Percentiles rank a stretch among this genome's conserved stretches.
phyloP scores from a whole-genome alignment of 2,113 vertebrate species.

The Nothoprocta perdicaria region DNA sequence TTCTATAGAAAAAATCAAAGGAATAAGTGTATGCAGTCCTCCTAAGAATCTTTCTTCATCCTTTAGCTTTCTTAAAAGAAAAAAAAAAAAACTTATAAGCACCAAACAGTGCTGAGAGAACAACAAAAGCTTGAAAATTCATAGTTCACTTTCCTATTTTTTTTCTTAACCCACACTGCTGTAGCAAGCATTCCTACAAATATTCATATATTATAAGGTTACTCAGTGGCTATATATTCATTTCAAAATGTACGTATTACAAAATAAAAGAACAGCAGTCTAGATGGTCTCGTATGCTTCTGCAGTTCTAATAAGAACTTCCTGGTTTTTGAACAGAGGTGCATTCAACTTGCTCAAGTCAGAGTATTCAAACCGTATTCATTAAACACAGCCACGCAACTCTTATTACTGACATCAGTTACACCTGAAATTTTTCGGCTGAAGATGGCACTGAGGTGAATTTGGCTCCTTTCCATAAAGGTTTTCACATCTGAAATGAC shows the following conservation, averaged over 20 bases:
- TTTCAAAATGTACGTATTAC: neutral
- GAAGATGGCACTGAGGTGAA: neutral
- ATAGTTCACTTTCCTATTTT: neutral
- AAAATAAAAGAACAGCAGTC: neutral
- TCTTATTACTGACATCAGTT: neutral
- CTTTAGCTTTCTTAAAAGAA: neutral
- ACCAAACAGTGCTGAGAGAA: neutral
- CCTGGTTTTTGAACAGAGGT: neutral
- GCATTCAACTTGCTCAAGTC: neutral
- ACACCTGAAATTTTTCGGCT: neutral
- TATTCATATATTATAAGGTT: neutral
- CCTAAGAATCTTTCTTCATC: conserved; percentile 13
- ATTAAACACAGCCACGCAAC: neutral
- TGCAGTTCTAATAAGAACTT: neutral
- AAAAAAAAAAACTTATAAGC: neutral
- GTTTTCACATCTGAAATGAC: conserved; percentile 24
- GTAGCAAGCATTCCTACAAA: neutral
- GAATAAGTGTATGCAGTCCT: conserved; percentile 26
- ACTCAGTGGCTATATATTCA: neutral
- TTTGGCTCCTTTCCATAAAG: neutral
- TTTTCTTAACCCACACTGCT: neutral
- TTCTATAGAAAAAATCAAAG: conserved; percentile 47
- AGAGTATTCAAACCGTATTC: neutral
- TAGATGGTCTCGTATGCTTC: neutral
- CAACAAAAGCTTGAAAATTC: neutral